These are phyloP conservation scores for Glossophaga mutica DNA, from an alignment of 2,797 vertebrate species.

Conservation along the genomic window DNA sequence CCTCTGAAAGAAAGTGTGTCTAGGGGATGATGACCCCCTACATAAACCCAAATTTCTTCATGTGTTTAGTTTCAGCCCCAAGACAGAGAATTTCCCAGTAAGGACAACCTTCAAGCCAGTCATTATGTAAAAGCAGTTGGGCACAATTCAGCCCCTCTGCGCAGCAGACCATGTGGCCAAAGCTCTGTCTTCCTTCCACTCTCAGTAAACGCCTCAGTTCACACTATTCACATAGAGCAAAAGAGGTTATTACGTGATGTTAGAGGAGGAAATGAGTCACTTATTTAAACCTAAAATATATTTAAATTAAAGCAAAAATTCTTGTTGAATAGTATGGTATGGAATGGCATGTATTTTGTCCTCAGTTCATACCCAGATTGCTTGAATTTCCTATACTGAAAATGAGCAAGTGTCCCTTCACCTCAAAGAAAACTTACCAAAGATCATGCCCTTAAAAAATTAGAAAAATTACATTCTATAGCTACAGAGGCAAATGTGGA, in stretches of 20 bases:
- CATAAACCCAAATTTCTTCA: slow-evolving; percentile 1
- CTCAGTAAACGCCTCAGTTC: not conserved
- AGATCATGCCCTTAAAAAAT: not conserved
- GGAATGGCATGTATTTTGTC: not conserved
- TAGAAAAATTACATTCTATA: not conserved
- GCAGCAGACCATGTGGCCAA: not conserved
- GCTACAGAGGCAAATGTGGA: not conserved
- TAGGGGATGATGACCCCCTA: not conserved
- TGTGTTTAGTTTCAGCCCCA: not conserved
- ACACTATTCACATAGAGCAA: not conserved
- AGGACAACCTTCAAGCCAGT: not conserved
- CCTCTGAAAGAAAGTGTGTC: not conserved
- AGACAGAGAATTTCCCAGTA: not conserved
- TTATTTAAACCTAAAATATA: not conserved
- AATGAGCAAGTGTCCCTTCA: not conserved
- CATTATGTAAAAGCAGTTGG: not conserved
- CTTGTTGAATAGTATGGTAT: not conserved
- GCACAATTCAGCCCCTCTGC: not conserved
- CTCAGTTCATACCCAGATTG: not conserved
- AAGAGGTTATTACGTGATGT: not conserved
- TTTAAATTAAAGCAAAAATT: not conserved
- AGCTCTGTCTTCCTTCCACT: not conserved
- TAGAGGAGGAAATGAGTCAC: not conserved
- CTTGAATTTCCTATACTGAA: not conserved
- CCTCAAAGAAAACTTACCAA: not conserved